Base-by-base conservation (phyloP, 2,888 invertebrate genomes). In the Dexiosoma caninum region DNA sequence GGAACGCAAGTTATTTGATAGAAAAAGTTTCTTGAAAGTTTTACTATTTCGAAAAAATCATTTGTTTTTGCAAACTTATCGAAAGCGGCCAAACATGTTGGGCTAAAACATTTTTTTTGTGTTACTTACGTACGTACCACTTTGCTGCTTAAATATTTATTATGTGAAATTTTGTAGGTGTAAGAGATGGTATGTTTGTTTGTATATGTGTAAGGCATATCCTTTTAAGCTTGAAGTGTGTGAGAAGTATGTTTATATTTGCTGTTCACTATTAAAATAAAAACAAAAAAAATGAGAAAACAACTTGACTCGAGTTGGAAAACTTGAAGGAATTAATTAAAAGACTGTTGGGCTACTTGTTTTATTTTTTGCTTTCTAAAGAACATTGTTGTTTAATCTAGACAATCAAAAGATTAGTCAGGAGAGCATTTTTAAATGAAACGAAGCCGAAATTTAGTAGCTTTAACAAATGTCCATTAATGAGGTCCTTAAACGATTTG, bases 241-340 rank as follows among this genome's bases (percentile, higher is more conserved):
- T 7, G 27, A 3, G 27, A 27, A 6, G 27, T 27, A 6, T 6
- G 27, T 27, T n/a, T n/a, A n/a, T n/a, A n/a, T n/a, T n/a, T n/a
- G n/a, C n/a, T n/a, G n/a, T n/a, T n/a, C n/a, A n/a, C n/a, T n/a
- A n/a, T n/a, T n/a, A n/a, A n/a, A n/a, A n/a, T n/a, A n/a, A n/a
- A n/a, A n/a, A 27, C 27, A 27, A 27, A 27, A 27, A 27, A 27
- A 27, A 27, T 27, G 27, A 27, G 6, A 27, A 5, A 19, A 35
- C 14, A 40, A 60, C 59, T 42, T 70, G 62, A 77, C 70, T 53
- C 27, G 55, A 67, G 67, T 67, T 60, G 46, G 40, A 55, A 72
- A 72, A 72, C 67, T 72, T 78, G 55, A 78, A 72, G 72, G 55
- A 67, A 67, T 44, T 46, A 72, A 67, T 74, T 60, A 74, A 67